phyloP scores from a whole-genome alignment of 1,140 invertebrate species.

The Globodera ellingtonae region DNA sequence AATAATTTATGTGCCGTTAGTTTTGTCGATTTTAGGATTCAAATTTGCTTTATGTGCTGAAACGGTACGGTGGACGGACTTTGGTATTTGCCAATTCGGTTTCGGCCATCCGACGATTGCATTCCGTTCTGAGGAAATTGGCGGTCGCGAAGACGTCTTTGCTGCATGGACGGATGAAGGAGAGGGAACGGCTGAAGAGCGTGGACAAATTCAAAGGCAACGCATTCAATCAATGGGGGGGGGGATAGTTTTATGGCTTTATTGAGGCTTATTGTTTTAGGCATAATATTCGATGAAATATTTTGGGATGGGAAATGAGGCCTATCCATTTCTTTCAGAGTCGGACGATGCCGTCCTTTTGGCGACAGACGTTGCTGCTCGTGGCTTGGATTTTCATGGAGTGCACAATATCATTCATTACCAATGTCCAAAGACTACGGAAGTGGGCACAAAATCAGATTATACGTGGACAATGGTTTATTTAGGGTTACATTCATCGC shows the following conservation, averaged over 20 bases:
- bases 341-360: constrained; percentile 76
- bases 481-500: constrained; percentile 86
- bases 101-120: constrained; percentile 82
- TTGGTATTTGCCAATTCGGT: constrained; percentile 97
- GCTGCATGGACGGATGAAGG: constrained; percentile 91
- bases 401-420: constrained; percentile 96
- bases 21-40: constrained; percentile 72
- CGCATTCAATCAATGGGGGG: constrained; percentile 51
- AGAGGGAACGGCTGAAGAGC: constrained; percentile 89
- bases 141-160: constrained; percentile 74
- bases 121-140: constrained; percentile 79
- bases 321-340: constrained; percentile 42
- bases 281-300: too few species aligned
- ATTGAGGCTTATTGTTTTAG: too few species aligned
- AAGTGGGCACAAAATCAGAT: constrained; percentile 70
- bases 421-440: constrained; percentile 89
- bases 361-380: constrained; percentile 93
- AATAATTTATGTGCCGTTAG: not conserved
- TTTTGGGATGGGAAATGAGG: too few species aligned
- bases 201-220: constrained; percentile 83
- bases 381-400: constrained; percentile 90
- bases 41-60: constrained; percentile 88
- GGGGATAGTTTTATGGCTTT: too few species aligned
- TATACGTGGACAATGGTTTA: not conserved
- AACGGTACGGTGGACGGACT: constrained; percentile 81